Base-by-base conservation (phyloP, 2,888 invertebrate genomes). In the Scaptomyza polygonia region DNA sequence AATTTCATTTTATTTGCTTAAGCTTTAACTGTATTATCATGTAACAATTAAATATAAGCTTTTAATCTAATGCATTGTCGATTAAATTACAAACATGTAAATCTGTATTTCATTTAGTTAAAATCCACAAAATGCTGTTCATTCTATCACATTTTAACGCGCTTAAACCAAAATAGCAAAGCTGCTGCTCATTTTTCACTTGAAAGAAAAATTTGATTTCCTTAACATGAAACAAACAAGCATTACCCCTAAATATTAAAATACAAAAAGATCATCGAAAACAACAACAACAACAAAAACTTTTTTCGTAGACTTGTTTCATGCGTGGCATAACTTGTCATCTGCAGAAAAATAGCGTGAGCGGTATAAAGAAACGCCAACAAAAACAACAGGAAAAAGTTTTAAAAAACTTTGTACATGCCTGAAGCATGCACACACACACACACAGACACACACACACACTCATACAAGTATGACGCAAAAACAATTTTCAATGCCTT, bases 321-420 rank as follows among this genome's bases (percentile, higher is more conserved):
- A 61, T 72, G 61, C 76, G 70, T 72, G 54, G 65, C 78, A 68
- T 57, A 72, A 75, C 86, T 86, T 86, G 86, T 84, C 86, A 82
- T 75, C 69, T 56, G 36, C 86, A 84, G 72, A 70, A 72, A 16
- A 80, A 65, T 75, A 49, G 67, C 67, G 66, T 68, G 47, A 43
- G 48, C 52, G 49, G 67, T 53, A 65, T 36, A 51, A 53, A 64
- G 58, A 44, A 9, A 40, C 12, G 12, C 25, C 11, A 40, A 25
- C 3, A 2, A 25, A 25, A 25, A 25, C 3, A 36, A 36, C 36
- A 8, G 9, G 8, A 18, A 44, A 68, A 74, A 70, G 58, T 79
- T 53, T 18, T 2, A 14, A 49, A 34, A 11, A 42, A 39, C 39
- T 80, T 79, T 47, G 7, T 69, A 42, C 69, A 59, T 55, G 65